Base-by-base conservation (phyloP, 2,797 vertebrate genomes). In the Poecilia picta region DNA sequence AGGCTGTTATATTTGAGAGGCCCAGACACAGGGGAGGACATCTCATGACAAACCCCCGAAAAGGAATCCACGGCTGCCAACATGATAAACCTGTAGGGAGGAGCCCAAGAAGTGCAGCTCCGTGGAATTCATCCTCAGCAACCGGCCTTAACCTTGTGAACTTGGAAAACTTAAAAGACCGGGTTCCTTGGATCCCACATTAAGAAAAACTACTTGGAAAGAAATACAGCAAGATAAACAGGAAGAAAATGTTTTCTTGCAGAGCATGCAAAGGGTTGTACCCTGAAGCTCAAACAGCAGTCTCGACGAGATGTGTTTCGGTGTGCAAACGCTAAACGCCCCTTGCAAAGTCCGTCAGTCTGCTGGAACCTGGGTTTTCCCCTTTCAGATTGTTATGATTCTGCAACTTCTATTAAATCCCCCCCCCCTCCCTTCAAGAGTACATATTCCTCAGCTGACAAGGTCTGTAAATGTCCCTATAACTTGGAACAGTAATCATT, bases 361-460 rank as follows among this genome's bases (percentile, higher is more conserved):
- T 95, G 78, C 84, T 57, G 96, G 95, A 96, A 97, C 94, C 78
- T 88, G 73, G 90, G 94, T 95, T 97, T 98, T 98, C 95, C 97
- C 96, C 92, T 94, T 95, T 94, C 90, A 91, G 90, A 90, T 92
- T 94, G 93, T 86, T 95, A 94, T 93, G 93, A 94, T 94, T 95
- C 96, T 87, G 89, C 88, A 95, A 95, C 93, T 96, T 82, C 53
- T 89, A 81, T 92, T 92, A 93, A 94, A 93, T 86, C 96, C 96
- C 96, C 96, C 96, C 2, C 36, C 36, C 96, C 96, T 96, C 96
- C 96, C 93, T 96, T 97, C 95, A 93, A 94, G 96, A 95, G 95
- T 95, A n/a, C n/a, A 95, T 95, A 96, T 96, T 93, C 91, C 92
- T 95, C 92, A 94, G 88, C 74, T 85, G 75, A 88, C 83, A 80